phyloP scores from a whole-genome alignment of 2,113 vertebrate species.

The Chauna torquata region DNA sequence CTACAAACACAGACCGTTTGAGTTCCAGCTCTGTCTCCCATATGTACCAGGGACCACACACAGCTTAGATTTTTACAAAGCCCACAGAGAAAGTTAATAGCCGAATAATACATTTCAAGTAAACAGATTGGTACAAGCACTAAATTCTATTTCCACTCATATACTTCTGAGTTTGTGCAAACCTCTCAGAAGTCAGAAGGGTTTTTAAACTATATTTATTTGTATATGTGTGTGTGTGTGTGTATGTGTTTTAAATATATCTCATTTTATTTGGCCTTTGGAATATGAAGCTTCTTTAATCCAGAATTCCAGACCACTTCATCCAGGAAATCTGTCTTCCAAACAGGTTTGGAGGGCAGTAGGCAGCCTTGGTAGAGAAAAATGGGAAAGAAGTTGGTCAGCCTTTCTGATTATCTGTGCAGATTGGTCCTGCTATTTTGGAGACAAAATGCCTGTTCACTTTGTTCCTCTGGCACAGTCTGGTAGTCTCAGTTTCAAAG shows the following conservation, averaged over 20 bases:
- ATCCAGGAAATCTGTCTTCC: not conserved
- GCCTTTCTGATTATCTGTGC: not conserved
- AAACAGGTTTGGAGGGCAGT: not conserved
- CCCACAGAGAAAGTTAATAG: not conserved
- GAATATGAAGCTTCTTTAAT: not conserved
- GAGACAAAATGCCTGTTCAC: not conserved
- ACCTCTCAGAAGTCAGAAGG: not conserved
- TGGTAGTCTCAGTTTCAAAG: not conserved
- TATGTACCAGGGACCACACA: conserved; percentile 8
- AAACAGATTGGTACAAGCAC: not conserved
- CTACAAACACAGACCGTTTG: not conserved
- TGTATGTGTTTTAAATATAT: not conserved
- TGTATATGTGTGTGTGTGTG: not conserved
- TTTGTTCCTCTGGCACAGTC: not conserved
- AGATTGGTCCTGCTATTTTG: not conserved
- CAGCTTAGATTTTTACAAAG: not conserved
- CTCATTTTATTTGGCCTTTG: not conserved
- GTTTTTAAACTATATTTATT: not conserved
- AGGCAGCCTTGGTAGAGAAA: not conserved
- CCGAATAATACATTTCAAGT: not conserved
- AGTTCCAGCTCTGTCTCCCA: conserved; percentile 14
- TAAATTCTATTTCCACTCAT: not conserved
- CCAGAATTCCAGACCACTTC: not conserved
- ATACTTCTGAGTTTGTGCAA: not conserved
- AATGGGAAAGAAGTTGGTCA: not conserved